Base-by-base conservation (phyloP, 2,888 invertebrate genomes). In the Nasonovia ribisnigri region DNA sequence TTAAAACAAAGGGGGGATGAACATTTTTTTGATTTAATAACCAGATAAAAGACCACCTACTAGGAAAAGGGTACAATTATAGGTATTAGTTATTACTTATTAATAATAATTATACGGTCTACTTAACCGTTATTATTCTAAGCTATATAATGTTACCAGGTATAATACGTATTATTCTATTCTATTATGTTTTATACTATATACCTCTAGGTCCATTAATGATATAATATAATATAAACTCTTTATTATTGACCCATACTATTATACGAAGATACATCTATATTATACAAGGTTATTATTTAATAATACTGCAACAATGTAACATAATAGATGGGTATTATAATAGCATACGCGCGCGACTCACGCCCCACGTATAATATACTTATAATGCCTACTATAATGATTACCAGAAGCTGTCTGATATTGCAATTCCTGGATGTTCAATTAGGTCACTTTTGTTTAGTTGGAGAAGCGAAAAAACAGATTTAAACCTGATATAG, bases 1-100 rank as follows among this genome's bases (percentile, higher is more conserved):
- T 43, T 86, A 86, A 43, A 89, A 43, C n/a, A 89, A 57, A 60
- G n/a, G 60, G n/a, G 43, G 43, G 29, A 60, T 89, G 20, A 43
- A 89, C 29, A 43, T 43, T 60, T 89, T 89, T 60, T 89, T 89
- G 57, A 89, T 60, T 89, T 29, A n/a, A 60, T 26, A 11, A 60
- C 60, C n/a, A 29, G 29, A n/a, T 60, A 46, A n/a, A 57, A 89
- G 60, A 60, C 89, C 89, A 89, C 89, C 89, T 60, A 89, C 46
- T n/a, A 36, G 8, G 46, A 29, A 60, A 57, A 60, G 10, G 43
- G 29, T 60, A 60, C 43, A 60, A 29, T 60, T 46, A n/a, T n/a
- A n/a, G n/a, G n/a, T n/a, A n/a, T n/a, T n/a, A n/a, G n/a, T n/a
- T n/a, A n/a, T n/a, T n/a, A n/a, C n/a, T n/a, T n/a, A 86, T 86